Evolutionary conservation across 1,140 invertebrate genomes (phyloP), one percentile per base, ranked within the genome.

Genomic region (Calephelis nemesis): DNA sequence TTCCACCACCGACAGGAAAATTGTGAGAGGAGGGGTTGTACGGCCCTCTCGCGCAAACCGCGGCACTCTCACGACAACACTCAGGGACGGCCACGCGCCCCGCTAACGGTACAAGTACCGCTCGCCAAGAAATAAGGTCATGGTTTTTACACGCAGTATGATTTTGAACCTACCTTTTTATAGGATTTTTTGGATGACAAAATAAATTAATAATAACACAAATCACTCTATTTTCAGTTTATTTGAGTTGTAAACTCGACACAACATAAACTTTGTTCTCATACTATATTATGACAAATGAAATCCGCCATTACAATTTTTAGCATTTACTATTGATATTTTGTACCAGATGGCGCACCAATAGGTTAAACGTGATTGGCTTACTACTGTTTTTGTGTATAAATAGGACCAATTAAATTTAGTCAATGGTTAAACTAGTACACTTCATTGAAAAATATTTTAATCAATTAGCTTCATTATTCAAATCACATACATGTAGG

Each of bases 21-120:
- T 83, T 74, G 87, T 83, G 81, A 91, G 90, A 91, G 89, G 89
- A 91, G 89, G 91, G 89, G 89, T 91, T 81, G 88, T 74, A 75
- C 85, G 83, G 79, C 82, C 79, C 84, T 85, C 84, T 76, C 82
- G 79, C 82, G 72, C 39, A 8, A 60, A 60, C 58, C 30, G 58
- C 84, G 79, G 81, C 85, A 85, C 85, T 87, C 82, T 83, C 78
- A 71, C 76, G 72, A 70, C 72, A 74, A 73, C 83, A 77, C 77
- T 87, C 81, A 79, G 79, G 78, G 80, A 80, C 77, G 76, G 89
- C 87, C 89, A 88, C 89, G 86, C 86, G 87, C 81, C 78, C 74
- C 82, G 80, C 73, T 86, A 88, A 88, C 86, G 87, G 88, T 87
- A 90, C 77, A 85, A 87, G 82, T 91, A 91, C 87, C 86, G 88